Percentiles rank a stretch among this genome's conserved stretches.
Evolutionary conservation across 1,140 invertebrate species (phyloP).

Genomic region (Aleiodes sp.): DNA sequence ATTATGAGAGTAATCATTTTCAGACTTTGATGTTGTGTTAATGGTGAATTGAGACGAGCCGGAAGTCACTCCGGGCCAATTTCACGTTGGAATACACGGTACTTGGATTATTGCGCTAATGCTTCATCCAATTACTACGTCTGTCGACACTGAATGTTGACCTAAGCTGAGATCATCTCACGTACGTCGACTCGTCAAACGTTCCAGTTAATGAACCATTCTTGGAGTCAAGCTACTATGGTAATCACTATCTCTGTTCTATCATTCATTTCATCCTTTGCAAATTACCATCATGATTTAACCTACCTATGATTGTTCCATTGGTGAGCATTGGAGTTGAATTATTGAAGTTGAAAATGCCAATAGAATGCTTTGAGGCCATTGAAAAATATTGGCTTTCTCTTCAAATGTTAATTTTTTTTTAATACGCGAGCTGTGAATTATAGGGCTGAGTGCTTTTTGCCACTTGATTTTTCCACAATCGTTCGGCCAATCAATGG

Average conservation of each 20-base stretch:
- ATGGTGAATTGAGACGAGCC: not conserved
- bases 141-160: conserved; percentile 5
- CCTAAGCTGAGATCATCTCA: conserved; percentile 15
- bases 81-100: not conserved
- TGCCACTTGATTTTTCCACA: not conserved
- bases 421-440: not conserved
- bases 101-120: conserved; percentile 9
- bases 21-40: not conserved
- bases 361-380: not conserved
- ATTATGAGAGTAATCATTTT: not conserved
- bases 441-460: not conserved
- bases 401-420: conserved; percentile 1
- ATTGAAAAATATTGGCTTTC: no score
- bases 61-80: not conserved
- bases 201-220: conserved; percentile 7
- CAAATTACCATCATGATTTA: no score
- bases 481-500: not conserved
- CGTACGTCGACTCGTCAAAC: conserved; percentile 3
- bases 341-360: not conserved
- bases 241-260: not conserved
- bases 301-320: no score
- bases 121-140: conserved; percentile 12
- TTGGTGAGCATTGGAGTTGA: no score
- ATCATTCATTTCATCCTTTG: not conserved
- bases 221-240: not conserved